phyloP scores from a whole-genome alignment of 2,888 invertebrate species.

The Drosophila aldrichi region DNA sequence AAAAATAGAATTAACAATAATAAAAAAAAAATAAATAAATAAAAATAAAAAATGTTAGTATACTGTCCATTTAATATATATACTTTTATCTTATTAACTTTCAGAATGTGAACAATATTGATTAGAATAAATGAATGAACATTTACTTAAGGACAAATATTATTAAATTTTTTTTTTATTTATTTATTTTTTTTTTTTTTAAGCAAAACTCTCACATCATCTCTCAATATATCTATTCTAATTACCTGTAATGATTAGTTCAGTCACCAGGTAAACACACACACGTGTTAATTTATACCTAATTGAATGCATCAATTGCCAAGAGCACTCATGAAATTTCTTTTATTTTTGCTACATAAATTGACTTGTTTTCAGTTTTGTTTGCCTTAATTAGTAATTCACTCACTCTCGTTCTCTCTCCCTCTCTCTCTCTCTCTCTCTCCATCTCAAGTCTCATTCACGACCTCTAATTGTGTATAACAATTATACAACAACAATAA shows the following conservation, averaged over 20 bases:
- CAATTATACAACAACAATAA: constrained; percentile 29
- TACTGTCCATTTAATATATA: no score
- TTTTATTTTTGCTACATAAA: neutral
- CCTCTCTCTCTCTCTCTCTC: constrained; percentile 9
- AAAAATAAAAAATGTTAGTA: no score
- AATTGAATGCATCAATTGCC: constrained; percentile 7
- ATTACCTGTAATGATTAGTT: neutral
- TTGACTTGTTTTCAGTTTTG: constrained; percentile 20
- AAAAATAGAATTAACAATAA: no score
- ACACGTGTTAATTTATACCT: constrained; percentile 3
- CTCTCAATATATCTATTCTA: neutral
- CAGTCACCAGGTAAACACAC: neutral
- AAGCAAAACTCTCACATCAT: neutral
- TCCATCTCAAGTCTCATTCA: constrained; percentile 21
- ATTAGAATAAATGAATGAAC: no score
- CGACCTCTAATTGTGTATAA: constrained; percentile 46
- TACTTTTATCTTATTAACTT: no score
- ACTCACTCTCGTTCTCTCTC: constrained; percentile 5
- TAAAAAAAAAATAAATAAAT: no score
- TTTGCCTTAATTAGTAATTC: constrained; percentile 40
- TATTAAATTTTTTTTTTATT: no score
- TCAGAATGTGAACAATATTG: no score
- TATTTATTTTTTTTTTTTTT: no score
- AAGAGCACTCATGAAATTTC: constrained; percentile 6
- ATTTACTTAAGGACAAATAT: no score